Base-by-base conservation (phyloP, 1,140 invertebrate genomes). In the Drosophila ercepeae region DNA sequence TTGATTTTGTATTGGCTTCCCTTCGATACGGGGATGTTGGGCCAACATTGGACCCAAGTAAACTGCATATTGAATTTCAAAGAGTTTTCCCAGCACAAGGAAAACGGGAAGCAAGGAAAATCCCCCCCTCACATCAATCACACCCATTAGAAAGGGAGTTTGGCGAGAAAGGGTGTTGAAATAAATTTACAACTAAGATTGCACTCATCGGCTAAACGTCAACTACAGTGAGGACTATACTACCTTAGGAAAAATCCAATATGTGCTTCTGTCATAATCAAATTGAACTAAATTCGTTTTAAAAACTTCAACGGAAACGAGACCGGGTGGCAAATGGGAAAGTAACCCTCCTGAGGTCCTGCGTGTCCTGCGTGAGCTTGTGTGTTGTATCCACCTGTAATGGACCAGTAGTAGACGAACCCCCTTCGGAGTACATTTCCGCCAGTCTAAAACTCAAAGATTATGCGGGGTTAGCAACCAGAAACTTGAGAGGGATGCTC, bases 1-100 rank as follows among this genome's bases (percentile, higher is more conserved):
- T 89, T 89, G 86, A 89, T 86, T 89, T 82, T 86, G 86, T 89
- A 89, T 89, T 82, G 79, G 86, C 65, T 42, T 39, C 36, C 36
- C 64, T 65, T 61, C 65, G 52, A 48, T 51, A 67, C 21, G 60
- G 60, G 46, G 60, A 51, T 25, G 63, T 52, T 65, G 46, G 46
- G 63, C 36, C 27, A 52, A 41, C 16, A 25, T 42, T 67, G 46
- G 55, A 49, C 60, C 60, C 36, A 45, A 60, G 36, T 18, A 74
- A 58, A 55, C 39, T 73, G 69, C 74, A 78, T 83, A 86, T 86
- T 88, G 77, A 81, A 86, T 86, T 88, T 86, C 81, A 86, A 86
- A 86, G 77, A 76, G 52, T 74, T 84, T 75, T 61, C 69, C 13
- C 39, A 21, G 32, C 8, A 9, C 21, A 44, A 16, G 25, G 36